These are phyloP conservation scores for Percopsis omiscomaycus DNA, from an alignment of 2,797 vertebrate genomes.

Conservation along the genomic window DNA sequence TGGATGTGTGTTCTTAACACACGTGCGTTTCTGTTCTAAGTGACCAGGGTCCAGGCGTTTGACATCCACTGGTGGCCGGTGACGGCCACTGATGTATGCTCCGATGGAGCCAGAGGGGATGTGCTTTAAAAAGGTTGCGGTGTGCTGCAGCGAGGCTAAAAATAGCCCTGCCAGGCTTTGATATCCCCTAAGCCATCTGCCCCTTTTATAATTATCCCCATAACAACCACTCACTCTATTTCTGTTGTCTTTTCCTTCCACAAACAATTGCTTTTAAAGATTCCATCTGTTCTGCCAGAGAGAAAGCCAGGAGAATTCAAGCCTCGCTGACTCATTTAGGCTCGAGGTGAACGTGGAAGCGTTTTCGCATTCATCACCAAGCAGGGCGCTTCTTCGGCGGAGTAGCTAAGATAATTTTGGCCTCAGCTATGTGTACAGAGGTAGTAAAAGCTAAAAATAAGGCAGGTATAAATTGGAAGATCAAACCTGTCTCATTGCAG, in stretches of 20 bases:
- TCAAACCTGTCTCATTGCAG: slow-evolving; percentile 9
- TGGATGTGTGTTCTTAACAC: slow-evolving; percentile 38
- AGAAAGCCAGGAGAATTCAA: slow-evolving; percentile 11
- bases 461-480: slow-evolving; percentile 21
- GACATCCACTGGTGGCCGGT: slow-evolving; percentile 8
- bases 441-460: slow-evolving; percentile 15
- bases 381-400: background rate
- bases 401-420: slow-evolving; percentile 5
- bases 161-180: slow-evolving; percentile 62
- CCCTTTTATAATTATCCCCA: slow-evolving; percentile 69
- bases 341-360: slow-evolving; percentile 17
- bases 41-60: slow-evolving; percentile 24
- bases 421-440: slow-evolving; percentile 22
- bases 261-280: slow-evolving; percentile 38
- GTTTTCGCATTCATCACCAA: slow-evolving; percentile 16
- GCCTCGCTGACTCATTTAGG: slow-evolving; percentile 8
- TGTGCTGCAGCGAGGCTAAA: slow-evolving; percentile 66
- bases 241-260: slow-evolving; percentile 51
- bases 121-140: slow-evolving; percentile 68
- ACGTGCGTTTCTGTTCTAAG: slow-evolving; percentile 32
- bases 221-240: slow-evolving; percentile 69
- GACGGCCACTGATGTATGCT: slow-evolving; percentile 53
- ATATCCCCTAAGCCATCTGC: slow-evolving; percentile 66
- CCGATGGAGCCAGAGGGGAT: slow-evolving; percentile 46
- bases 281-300: slow-evolving; percentile 45